These are phyloP conservation scores for Aphelenchoides fujianensis DNA, from an alignment of 1,140 invertebrate species.

Conservation along the genomic window DNA sequence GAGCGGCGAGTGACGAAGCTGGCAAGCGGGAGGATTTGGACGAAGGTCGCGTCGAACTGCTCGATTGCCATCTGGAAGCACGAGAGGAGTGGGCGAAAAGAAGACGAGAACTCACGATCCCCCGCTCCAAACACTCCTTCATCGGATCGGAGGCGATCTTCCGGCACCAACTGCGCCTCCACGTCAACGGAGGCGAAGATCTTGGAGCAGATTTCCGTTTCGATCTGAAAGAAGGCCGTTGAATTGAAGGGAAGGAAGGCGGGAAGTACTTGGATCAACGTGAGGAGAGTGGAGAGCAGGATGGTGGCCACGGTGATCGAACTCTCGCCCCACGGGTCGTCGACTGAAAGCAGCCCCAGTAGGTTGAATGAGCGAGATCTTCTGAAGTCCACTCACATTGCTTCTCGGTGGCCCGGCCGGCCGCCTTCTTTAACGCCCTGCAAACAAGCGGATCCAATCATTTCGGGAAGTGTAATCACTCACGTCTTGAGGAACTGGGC, in stretches of 20 bases:
- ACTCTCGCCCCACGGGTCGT: conserved; percentile 31
- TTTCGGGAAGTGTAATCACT: conserved; percentile 18
- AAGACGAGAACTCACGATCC: conserved; percentile 13
- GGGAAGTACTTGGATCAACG: conserved; percentile 42
- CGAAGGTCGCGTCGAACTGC: conserved; percentile 46
- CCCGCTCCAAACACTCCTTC: conserved; percentile 14
- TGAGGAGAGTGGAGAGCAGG: conserved; percentile 36
- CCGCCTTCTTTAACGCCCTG: conserved; percentile 52
- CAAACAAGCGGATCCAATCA: conserved; percentile 19
- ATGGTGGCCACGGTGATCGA: conserved; percentile 29
- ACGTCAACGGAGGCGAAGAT: conserved; percentile 43
- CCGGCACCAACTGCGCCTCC: conserved; percentile 51
- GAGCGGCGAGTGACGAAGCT: conserved; percentile 36
- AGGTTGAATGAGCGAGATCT: conserved; percentile 15
- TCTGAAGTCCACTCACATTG: conserved; percentile 1
- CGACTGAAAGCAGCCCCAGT: background rate
- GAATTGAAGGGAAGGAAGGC: conserved; percentile 18
- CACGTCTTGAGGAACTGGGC: conserved; percentile 40
- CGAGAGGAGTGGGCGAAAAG: background rate
- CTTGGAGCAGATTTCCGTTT: conserved; percentile 44
- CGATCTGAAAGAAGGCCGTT: conserved; percentile 37
- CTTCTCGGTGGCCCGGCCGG: conserved; percentile 3
- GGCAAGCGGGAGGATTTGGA: conserved; percentile 31
- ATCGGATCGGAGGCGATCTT: conserved; percentile 49
- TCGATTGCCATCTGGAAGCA: conserved; percentile 38